Percentiles rank a stretch among this genome's conserved stretches.
phyloP scores from a whole-genome alignment of 2,797 vertebrate genomes.

The Sebastes vulpes region DNA sequence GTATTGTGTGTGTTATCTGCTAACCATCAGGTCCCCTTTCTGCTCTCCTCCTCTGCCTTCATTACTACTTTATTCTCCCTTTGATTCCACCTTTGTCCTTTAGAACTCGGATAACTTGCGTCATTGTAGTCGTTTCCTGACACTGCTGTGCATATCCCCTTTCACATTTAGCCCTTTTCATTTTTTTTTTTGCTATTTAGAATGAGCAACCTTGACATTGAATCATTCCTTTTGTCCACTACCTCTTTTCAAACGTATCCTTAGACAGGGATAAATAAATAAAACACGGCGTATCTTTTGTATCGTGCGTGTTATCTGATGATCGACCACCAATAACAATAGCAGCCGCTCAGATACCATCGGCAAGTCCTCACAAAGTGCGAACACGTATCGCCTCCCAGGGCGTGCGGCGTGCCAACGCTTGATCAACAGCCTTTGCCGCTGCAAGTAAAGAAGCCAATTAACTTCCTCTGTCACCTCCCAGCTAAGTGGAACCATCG shows the following conservation, averaged over 20 bases:
- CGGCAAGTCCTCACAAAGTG: constrained; percentile 50
- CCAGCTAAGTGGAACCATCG: constrained; percentile 64
- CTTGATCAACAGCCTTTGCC: constrained; percentile 66
- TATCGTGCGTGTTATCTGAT: constrained; percentile 41
- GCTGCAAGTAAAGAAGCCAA: constrained; percentile 65
- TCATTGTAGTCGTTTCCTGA: neutral
- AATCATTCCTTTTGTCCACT: constrained; percentile 32
- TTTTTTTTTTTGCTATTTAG: constrained; percentile 5
- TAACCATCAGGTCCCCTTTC: neutral
- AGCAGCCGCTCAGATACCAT: constrained; percentile 44
- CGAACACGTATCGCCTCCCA: constrained; percentile 23
- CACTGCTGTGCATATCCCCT: neutral
- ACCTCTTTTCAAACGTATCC: constrained; percentile 16
- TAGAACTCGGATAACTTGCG: neutral
- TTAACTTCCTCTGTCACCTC: constrained; percentile 75
- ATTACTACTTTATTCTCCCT: neutral
- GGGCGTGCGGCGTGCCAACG: constrained; percentile 36
- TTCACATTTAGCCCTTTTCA: constrained; percentile 12
- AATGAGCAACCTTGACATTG: constrained; percentile 35
- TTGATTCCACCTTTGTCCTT: neutral
- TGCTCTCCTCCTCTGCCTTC: neutral
- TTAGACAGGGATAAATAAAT: constrained; percentile 27
- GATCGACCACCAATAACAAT: constrained; percentile 24
- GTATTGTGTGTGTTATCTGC: constrained; percentile 2
- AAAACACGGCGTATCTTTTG: constrained; percentile 14